Evolutionary conservation across 1,140 invertebrate genomes (phyloP).

Genomic region (Sitobion miscanthi): DNA sequence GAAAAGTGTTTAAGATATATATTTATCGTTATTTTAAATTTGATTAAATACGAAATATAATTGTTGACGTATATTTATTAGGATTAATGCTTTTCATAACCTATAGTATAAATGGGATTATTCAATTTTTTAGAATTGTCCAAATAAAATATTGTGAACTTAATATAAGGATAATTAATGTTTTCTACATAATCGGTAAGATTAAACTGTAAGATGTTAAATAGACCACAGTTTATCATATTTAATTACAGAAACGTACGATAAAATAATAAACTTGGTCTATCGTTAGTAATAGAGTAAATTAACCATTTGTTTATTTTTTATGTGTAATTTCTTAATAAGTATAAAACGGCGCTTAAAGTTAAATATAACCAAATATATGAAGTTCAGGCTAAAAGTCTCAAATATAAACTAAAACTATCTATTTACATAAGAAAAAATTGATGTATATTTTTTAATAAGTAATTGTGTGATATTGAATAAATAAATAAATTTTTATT

Average conservation of each 20-base stretch:
- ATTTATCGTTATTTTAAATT: background rate
- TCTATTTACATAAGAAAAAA: background rate
- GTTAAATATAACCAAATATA: background rate
- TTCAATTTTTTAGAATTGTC: background rate
- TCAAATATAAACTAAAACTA: background rate
- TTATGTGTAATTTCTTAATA: background rate
- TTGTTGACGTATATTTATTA: background rate
- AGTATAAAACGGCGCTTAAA: background rate
- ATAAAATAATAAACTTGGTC: background rate
- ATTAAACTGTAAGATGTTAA: background rate
- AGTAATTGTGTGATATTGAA: background rate
- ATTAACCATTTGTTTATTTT: background rate
- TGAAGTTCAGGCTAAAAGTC: no score
- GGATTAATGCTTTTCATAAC: background rate
- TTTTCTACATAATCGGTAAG: background rate
- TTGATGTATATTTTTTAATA: background rate
- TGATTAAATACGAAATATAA: background rate
- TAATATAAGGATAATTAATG: background rate
- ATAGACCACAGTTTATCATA: background rate
- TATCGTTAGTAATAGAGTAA: background rate
- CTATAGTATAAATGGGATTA: background rate
- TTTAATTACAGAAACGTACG: background rate
- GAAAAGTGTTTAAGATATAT: background rate
- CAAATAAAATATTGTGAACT: background rate
- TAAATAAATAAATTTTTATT: background rate